Percentiles rank a stretch among this genome's conserved stretches.
Conservation (phyloP, 1,140 invertebrate species). For the Drosophila takahashii region DNA sequence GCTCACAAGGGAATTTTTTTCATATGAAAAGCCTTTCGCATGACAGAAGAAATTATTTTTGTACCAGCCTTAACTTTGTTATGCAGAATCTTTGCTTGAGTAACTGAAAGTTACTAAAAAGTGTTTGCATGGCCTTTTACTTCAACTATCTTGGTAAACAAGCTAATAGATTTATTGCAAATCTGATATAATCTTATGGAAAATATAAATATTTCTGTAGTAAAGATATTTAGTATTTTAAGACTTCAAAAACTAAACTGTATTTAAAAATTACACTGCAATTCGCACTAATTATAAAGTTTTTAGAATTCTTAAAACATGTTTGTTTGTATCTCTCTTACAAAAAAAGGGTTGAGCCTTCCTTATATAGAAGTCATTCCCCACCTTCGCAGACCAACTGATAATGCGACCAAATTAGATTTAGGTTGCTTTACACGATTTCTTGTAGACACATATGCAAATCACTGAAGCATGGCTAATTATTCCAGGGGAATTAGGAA, state of each 20-base stretch:
- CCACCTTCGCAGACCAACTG: constrained; percentile 7
- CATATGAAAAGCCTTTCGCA: not conserved
- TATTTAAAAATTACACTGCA: no score
- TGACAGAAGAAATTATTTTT: constrained; percentile 25
- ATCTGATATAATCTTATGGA: no score
- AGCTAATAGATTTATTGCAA: no score
- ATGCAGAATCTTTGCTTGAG: not conserved
- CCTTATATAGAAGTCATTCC: constrained; percentile 1
- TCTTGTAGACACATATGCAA: constrained; percentile 23
- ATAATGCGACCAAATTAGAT: constrained; percentile 61
- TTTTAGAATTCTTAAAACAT: no score
- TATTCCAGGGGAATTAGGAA: constrained; percentile 34
- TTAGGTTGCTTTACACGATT: constrained; percentile 6
- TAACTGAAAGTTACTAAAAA: not conserved
- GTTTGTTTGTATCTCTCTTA: no score
- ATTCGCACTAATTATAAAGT: no score
- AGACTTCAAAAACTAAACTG: no score
- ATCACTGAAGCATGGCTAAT: constrained; percentile 64
- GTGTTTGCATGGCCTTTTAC: not conserved
- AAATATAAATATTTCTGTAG: no score
- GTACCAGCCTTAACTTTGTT: not conserved
- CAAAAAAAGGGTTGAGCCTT: constrained; percentile 1
- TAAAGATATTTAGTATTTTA: no score
- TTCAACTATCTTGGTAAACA: not conserved
- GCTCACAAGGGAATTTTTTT: constrained; percentile 12